phyloP scores from a whole-genome alignment of 2,888 invertebrate species.

The Vesta saturnalis region DNA sequence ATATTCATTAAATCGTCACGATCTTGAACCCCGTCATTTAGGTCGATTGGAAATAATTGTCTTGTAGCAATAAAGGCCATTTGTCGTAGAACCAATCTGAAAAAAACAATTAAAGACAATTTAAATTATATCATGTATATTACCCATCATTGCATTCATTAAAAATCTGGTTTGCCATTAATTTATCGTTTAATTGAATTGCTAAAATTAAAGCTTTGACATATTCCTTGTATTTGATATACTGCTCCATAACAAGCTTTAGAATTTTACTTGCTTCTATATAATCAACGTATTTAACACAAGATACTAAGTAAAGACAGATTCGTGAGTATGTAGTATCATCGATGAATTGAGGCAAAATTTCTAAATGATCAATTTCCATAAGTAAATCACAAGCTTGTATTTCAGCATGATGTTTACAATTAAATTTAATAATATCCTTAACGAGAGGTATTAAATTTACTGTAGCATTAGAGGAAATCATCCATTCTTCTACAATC shows the following conservation, averaged over 20 bases:
- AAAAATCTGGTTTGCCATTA: constrained; percentile 86
- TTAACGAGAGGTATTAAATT: constrained; percentile 81
- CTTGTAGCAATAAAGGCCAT: constrained; percentile 96
- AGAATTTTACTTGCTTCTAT: constrained; percentile 82
- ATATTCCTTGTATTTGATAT: constrained; percentile 86
- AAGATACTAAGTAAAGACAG: constrained; percentile 87
- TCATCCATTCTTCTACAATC: constrained; percentile 86
- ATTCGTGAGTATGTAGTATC: constrained; percentile 90
- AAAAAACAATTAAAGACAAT: constrained; percentile 43
- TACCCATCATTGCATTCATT: constrained; percentile 84
- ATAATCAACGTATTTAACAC: constrained; percentile 96
- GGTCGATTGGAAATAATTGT: constrained; percentile 89
- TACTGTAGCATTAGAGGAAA: constrained; percentile 62
- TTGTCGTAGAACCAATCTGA: constrained; percentile 87
- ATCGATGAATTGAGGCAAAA: constrained; percentile 88
- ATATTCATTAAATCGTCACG: constrained; percentile 90
- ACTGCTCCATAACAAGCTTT: constrained; percentile 84
- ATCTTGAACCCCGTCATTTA: constrained; percentile 74
- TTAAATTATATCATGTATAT: constrained; percentile 53
- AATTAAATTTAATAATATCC: constrained; percentile 93
- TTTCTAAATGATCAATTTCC: constrained; percentile 93
- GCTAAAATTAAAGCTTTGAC: constrained; percentile 92
- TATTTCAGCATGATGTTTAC: constrained; percentile 98
- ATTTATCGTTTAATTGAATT: constrained; percentile 86
- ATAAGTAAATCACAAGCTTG: constrained; percentile 98